Percentiles rank a stretch among this genome's conserved stretches.
Evolutionary conservation across 2,797 vertebrate species (phyloP).

Genomic region (Corythornis leucogaster): DNA sequence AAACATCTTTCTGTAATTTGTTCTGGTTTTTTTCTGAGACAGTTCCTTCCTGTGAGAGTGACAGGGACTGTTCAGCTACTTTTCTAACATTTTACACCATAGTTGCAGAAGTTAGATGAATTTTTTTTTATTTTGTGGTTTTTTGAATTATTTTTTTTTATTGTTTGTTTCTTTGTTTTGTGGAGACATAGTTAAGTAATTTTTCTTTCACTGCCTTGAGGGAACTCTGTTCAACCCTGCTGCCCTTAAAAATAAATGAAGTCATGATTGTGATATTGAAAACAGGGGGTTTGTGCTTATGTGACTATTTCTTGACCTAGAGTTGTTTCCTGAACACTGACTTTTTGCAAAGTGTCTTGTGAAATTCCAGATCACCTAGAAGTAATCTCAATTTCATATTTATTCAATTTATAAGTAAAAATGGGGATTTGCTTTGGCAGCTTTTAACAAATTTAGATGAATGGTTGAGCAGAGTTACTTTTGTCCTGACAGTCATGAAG

Average conservation of each 20-base stretch:
- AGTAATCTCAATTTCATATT: neutral
- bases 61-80: neutral
- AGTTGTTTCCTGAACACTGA: neutral
- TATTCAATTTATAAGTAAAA: neutral
- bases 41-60: neutral
- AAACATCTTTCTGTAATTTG: neutral
- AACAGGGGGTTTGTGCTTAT: neutral
- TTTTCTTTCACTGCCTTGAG: neutral
- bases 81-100: neutral
- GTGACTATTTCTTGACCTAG: neutral
- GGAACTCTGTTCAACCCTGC: neutral
- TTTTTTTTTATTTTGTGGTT: no score
- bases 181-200: neutral
- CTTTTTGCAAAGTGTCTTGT: neutral
- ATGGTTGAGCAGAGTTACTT: neutral
- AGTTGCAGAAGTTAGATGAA: neutral
- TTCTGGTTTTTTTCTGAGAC: neutral
- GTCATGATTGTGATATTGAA: neutral
- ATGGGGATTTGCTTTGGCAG: neutral
- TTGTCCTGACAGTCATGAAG: neutral
- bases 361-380: neutral
- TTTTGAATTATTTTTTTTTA: no score
- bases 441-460: neutral
- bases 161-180: no score
- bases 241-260: neutral